phyloP scores from a whole-genome alignment of 2,797 vertebrate genomes.

The Dendrocincla fuliginosa region DNA sequence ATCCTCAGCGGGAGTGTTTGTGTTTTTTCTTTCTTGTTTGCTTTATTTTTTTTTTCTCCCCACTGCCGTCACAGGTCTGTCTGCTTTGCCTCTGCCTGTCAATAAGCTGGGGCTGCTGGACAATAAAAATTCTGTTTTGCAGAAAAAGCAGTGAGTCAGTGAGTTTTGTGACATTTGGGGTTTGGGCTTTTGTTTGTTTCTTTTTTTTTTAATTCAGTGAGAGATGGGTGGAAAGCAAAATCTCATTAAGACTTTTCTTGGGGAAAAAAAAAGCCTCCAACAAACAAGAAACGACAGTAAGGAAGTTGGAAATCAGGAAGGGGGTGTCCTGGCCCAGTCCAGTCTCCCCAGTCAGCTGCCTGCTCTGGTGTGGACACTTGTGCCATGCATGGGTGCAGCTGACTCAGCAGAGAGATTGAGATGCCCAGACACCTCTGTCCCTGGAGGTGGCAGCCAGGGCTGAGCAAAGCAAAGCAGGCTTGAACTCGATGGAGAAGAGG shows the following conservation, averaged over 20 bases:
- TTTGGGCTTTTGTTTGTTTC: neutral
- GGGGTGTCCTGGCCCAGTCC: neutral
- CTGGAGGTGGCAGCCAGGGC: neutral
- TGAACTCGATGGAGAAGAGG: neutral
- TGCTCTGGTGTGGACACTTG: neutral
- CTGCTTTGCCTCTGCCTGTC: slow-evolving; percentile 59
- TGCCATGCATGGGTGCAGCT: fast-evolving
- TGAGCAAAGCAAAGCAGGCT: neutral
- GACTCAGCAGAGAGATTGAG: neutral
- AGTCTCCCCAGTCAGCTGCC: neutral
- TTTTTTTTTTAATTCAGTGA: neutral
- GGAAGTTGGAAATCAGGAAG: neutral
- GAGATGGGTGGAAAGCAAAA: neutral
- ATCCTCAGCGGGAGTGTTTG: neutral
- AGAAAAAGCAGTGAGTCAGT: neutral
- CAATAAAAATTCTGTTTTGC: slow-evolving; percentile 20
- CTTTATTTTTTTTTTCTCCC: neutral
- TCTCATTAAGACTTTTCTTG: neutral
- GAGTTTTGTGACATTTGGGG: slow-evolving; percentile 25
- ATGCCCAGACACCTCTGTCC: neutral
- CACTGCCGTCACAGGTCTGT: slow-evolving; percentile 9
- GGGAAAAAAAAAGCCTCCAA: neutral
- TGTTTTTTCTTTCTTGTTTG: neutral
- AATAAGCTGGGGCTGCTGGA: neutral
- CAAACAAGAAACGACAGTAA: neutral